Evolutionary conservation across 2,797 vertebrate species (phyloP), one percentile per base, ranked within the genome.

Genomic region (Stomatorhinus walkeri): DNA sequence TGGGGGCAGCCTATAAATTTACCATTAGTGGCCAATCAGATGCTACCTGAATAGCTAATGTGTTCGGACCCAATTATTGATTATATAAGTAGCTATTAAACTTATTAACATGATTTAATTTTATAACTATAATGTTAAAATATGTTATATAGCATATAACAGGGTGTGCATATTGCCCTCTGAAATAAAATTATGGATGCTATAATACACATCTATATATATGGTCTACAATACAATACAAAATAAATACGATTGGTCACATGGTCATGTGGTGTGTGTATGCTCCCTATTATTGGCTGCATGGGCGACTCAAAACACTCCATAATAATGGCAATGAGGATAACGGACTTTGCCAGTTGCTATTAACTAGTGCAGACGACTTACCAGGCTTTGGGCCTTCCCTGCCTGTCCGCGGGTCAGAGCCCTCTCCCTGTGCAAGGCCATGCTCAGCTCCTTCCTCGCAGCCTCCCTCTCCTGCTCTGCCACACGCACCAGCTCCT

Each of bases 391-490:
- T 85, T 94, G 95, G 7, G 91, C 61, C 91, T 91, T 96, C 91
- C 94, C 94, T 46, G 93, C 93, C 91, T 97, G 96, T 88, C 94
- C 94, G 0, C 87, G 93, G 32, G 88, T 12, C 28, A 56, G 46
- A 14, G 0, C 89, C 91, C 93, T 94, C 87, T 95, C 93, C 90
- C 61, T 64, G 85, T 92, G 93, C 9, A 95, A 91, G 84, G 93
- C 90, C 16, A 89, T 88, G 8, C 89, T 94, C 87, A 93, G 89
- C 89, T 95, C 94, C 88, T 96, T 94, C 0, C 59, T 92, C 0
- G 93, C 93, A 28, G 94, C 94, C 91, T 97, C 96, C 36, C 92
- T 94, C 87, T 98, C 97, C 90, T 92, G 95, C 81, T 93, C 94
- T 1, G 94, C 95, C 87, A 95, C 91, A 32, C 94, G 95, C 48